phyloP scores from a whole-genome alignment of 2,888 invertebrate genomes.

The Himalopsyche anomala region DNA sequence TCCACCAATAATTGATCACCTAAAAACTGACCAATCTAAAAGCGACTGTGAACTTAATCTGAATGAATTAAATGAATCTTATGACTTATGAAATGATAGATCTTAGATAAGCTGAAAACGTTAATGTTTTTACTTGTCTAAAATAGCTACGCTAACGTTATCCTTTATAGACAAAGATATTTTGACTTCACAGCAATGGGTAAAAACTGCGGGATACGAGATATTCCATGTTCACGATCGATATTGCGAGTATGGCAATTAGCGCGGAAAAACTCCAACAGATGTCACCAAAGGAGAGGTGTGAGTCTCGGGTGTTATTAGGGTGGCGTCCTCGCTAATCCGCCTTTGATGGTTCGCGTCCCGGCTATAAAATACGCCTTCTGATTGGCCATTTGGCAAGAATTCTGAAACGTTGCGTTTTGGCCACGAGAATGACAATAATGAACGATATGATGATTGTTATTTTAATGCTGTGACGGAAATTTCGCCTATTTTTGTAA shows the following conservation, averaged over 20 bases:
- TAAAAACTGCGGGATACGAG: background rate
- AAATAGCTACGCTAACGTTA: no score
- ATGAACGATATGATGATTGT: background rate
- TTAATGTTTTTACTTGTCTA: no score
- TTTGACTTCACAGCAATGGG: no score
- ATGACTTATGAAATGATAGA: no score
- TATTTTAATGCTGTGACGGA: background rate
- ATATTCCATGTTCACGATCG: background rate
- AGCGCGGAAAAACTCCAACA: conserved; percentile 64
- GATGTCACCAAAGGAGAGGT: conserved; percentile 58
- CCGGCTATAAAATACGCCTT: conserved; percentile 63
- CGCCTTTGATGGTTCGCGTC: conserved; percentile 65
- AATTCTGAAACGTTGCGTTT: conserved; percentile 63
- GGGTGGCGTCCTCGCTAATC: conserved; percentile 59
- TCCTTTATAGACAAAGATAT: no score
- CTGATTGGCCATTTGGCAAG: conserved; percentile 57
- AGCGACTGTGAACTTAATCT: no score
- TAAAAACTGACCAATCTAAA: no score
- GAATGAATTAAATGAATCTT: no score
- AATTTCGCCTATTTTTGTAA: background rate
- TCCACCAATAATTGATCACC: no score
- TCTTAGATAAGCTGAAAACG: no score
- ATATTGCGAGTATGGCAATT: conserved; percentile 60
- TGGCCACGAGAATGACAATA: conserved; percentile 43
- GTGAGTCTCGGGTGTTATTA: conserved; percentile 9